Conservation (phyloP, 2,113 vertebrate species). For the Tringa solitaria region DNA sequence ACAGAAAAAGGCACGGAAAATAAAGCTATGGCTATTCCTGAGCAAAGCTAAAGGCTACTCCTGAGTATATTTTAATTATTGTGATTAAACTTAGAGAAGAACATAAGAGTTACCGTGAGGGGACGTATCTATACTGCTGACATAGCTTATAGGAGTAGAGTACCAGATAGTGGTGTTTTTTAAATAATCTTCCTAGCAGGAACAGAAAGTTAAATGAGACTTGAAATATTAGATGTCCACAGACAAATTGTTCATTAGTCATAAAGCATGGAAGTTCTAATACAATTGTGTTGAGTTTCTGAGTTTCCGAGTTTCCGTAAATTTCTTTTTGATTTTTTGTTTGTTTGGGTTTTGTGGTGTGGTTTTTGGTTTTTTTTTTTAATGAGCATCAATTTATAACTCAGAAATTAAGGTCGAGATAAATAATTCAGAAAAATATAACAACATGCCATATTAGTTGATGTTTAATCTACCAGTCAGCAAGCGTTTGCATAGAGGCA, state of each 20-base stretch:
- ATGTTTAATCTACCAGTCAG: background rate
- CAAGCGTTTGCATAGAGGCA: background rate
- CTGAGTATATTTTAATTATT: background rate
- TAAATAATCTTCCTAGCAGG: background rate
- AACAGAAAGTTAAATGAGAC: background rate
- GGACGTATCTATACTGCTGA: background rate
- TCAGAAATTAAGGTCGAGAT: background rate
- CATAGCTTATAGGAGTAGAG: background rate
- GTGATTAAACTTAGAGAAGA: background rate
- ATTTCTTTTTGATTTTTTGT: background rate
- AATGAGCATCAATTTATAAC: background rate
- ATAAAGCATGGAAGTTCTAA: background rate
- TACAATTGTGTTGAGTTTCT: background rate
- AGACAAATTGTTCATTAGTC: background rate
- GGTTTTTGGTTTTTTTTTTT: background rate
- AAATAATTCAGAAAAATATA: background rate
- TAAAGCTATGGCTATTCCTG: background rate
- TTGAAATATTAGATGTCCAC: background rate
- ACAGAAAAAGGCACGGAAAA: background rate
- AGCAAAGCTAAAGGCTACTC: background rate
- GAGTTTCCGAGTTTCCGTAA: fast-evolving
- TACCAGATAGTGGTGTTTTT: background rate
- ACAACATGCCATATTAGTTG: background rate
- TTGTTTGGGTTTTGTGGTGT: background rate
- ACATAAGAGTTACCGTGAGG: background rate